These are phyloP conservation scores for Scomber japonicus DNA, from an alignment of 2,113 vertebrate species.

Conservation along the genomic window DNA sequence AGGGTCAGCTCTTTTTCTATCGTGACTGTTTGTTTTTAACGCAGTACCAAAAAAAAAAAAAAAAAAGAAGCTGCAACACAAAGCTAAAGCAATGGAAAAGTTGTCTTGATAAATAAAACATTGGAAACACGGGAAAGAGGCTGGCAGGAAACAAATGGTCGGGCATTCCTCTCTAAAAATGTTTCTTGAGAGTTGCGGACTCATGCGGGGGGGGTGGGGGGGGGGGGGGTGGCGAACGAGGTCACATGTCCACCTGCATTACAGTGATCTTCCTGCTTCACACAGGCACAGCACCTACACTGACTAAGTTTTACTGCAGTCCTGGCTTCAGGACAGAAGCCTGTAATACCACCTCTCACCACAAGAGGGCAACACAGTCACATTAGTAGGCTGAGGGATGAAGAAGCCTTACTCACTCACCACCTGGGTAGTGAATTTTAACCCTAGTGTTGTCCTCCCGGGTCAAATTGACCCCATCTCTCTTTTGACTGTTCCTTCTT, in stretches of 20 bases:
- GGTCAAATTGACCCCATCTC: too few relatives aligned
- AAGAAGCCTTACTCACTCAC: too few relatives aligned
- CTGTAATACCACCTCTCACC: constrained; percentile 28
- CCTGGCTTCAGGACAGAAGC: constrained; percentile 26
- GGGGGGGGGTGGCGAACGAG: too few relatives aligned
- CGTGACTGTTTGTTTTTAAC: neutral
- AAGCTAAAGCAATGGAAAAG: neutral
- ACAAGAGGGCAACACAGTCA: constrained; percentile 54
- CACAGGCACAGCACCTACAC: constrained; percentile 14
- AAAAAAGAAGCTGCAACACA: neutral
- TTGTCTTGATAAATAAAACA: neutral
- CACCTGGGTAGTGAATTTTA: neutral
- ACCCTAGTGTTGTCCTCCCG: too few relatives aligned
- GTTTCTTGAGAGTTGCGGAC: neutral
- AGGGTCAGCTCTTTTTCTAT: too few relatives aligned
- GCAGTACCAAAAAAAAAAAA: neutral
- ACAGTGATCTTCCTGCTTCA: neutral
- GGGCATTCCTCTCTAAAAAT: neutral
- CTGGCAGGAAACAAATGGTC: neutral
- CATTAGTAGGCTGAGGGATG: neutral
- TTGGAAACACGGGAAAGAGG: neutral
- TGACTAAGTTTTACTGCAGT: constrained; percentile 39
- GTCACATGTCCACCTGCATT: constrained; percentile 26
- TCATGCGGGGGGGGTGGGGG: too few relatives aligned
- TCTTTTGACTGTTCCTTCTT: too few relatives aligned